These are phyloP conservation scores for Bhutanitis thaidina DNA, from an alignment of 2,888 invertebrate species.

Conservation along the genomic window DNA sequence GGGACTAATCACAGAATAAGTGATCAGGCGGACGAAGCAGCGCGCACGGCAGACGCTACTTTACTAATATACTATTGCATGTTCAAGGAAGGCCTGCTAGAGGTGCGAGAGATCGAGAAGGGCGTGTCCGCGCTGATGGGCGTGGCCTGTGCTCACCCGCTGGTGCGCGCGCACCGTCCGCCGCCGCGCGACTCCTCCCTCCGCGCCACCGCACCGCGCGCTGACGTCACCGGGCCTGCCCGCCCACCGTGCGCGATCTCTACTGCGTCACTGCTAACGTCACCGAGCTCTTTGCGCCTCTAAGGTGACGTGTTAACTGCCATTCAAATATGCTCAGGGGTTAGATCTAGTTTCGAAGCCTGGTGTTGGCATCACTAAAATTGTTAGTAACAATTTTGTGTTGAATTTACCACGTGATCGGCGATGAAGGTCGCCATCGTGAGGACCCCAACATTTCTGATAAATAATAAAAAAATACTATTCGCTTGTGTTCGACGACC, in stretches of 20 bases:
- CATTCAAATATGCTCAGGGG: too few relatives aligned
- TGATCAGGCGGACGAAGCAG: too few relatives aligned
- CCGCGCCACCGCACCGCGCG: constrained; percentile 21
- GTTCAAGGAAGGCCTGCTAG: constrained; percentile 79
- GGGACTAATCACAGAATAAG: too few relatives aligned
- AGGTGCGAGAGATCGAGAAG: constrained; percentile 83
- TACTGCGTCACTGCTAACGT: constrained; percentile 84
- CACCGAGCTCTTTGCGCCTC: constrained; percentile 80
- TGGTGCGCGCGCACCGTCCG: constrained; percentile 50
- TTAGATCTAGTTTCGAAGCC: too few relatives aligned
- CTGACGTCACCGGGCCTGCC: constrained; percentile 28
- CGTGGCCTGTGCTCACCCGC: constrained; percentile 82
- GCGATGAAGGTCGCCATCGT: too few relatives aligned
- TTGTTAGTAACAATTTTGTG: too few relatives aligned
- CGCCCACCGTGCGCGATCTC: constrained; percentile 83
- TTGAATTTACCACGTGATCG: too few relatives aligned
- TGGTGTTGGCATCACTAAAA: too few relatives aligned
- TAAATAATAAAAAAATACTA: too few relatives aligned
- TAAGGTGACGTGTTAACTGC: constrained; percentile 47
- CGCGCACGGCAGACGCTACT: neutral
- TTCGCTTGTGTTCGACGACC: too few relatives aligned
- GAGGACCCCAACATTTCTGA: too few relatives aligned
- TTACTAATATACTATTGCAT: neutral
- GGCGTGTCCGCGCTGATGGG: constrained; percentile 90
- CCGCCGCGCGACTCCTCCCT: constrained; percentile 26